A percentile compares a stretch with the other conserved stretches of the same genome.
Evolutionary conservation across 2,888 invertebrate species (phyloP).

Genomic region (Atherix ibis): DNA sequence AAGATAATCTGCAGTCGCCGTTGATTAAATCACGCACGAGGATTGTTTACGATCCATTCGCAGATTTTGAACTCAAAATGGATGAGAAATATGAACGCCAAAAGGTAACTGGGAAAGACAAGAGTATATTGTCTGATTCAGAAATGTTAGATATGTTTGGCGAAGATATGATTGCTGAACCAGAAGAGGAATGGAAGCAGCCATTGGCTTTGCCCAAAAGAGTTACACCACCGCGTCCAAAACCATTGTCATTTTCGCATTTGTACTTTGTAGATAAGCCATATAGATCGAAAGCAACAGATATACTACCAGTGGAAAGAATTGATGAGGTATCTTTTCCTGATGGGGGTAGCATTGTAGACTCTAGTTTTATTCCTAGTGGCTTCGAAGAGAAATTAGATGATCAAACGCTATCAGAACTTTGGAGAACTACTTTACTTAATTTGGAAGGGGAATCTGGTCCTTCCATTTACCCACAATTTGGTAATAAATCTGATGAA

Average conservation of each 20-base stretch:
- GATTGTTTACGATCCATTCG: conserved; percentile 2
- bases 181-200: not conserved
- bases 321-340: conserved; percentile 1
- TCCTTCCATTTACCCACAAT: too few relatives aligned
- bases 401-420: not conserved
- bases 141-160: conserved; percentile 3
- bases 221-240: not conserved
- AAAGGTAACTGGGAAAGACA: not conserved
- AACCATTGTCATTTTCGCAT: not conserved
- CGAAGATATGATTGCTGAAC: conserved; percentile 1
- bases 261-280: not conserved
- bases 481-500: too few relatives aligned
- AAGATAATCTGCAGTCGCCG: not conserved
- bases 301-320: conserved; percentile 1
- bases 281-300: not conserved
- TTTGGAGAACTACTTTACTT: too few relatives aligned
- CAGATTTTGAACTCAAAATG: conserved; percentile 4
- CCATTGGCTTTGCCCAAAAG: conserved; percentile 7
- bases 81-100: conserved; percentile 3
- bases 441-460: too few relatives aligned
- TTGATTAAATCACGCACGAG: not conserved
- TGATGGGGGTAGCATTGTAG: not conserved
- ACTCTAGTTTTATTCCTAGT: not conserved
- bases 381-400: conserved; percentile 1
- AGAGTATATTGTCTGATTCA: not conserved